Conservation (phyloP, 2,797 vertebrate species). For the Thunnus albacares region DNA sequence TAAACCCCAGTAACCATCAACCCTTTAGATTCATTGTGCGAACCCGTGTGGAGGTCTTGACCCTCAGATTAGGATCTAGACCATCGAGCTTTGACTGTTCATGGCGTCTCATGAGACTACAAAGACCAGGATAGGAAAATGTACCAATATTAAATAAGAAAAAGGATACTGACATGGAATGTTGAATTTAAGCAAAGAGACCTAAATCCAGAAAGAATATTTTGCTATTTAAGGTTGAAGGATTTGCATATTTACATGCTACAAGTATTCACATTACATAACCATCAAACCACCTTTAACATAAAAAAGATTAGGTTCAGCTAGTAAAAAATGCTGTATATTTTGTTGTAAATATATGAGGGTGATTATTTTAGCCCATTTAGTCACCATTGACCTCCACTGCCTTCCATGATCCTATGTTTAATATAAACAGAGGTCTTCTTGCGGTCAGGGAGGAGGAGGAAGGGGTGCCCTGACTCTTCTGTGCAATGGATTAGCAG, state of each 20-base stretch:
- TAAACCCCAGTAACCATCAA: too few relatives aligned
- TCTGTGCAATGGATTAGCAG: conserved; percentile 60
- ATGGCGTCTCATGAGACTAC: too few relatives aligned
- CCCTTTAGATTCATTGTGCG: too few relatives aligned
- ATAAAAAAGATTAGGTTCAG: neutral
- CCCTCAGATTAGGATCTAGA: conserved; percentile 6
- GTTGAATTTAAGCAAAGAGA: neutral
- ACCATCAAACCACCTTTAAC: neutral
- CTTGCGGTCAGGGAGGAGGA: conserved; percentile 15
- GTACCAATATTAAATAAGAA: neutral
- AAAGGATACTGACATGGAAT: neutral
- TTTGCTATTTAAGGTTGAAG: neutral
- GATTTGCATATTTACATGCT: conserved; percentile 3
- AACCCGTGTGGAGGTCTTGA: too few relatives aligned
- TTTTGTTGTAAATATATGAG: neutral
- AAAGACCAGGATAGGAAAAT: neutral
- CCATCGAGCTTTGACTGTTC: neutral
- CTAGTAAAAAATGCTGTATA: neutral
- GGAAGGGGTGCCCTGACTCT: neutral
- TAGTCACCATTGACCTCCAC: neutral
- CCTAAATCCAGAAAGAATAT: neutral
- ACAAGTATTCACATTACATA: conserved; percentile 4
- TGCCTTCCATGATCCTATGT: neutral
- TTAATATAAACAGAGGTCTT: conserved; percentile 37
- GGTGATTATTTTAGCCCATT: neutral